These are phyloP conservation scores for Drosophila maculinotata DNA, from an alignment of 2,888 invertebrate species.

Conservation along the genomic window DNA sequence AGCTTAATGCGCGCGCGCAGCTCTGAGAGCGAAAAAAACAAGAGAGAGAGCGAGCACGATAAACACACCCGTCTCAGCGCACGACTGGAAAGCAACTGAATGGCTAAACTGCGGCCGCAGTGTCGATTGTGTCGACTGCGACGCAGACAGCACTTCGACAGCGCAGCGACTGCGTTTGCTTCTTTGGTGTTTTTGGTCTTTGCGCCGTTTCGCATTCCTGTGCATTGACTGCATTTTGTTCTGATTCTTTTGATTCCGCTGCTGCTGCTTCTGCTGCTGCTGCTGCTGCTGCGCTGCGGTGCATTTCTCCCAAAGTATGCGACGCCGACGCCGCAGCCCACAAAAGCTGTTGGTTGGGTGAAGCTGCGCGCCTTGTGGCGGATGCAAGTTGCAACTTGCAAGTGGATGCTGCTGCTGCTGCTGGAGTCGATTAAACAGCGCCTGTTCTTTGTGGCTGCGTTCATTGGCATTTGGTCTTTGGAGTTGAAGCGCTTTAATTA, in stretches of 20 bases:
- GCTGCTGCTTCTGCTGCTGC: conserved; percentile 13
- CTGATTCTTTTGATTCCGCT: conserved; percentile 61
- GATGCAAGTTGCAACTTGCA: conserved; percentile 30
- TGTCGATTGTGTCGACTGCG: conserved; percentile 22
- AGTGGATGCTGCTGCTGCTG: conserved; percentile 7
- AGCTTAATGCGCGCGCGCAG: conserved; percentile 51
- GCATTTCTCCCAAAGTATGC: conserved; percentile 75
- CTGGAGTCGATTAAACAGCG: conserved; percentile 62
- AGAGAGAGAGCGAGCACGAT: background rate
- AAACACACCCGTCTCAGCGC: conserved; percentile 36
- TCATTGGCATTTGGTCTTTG: conserved; percentile 64
- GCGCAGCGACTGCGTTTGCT: conserved; percentile 27
- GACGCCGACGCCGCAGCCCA: conserved; percentile 54
- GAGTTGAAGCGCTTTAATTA: conserved; percentile 57
- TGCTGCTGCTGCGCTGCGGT: conserved; percentile 34
- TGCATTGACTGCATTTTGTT: conserved; percentile 75
- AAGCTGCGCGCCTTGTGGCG: conserved; percentile 24
- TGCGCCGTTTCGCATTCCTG: conserved; percentile 69
- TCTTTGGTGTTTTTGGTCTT: conserved; percentile 22
- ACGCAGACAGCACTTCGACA: conserved; percentile 17
- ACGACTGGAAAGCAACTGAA: conserved; percentile 69
- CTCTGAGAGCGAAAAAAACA: conserved; percentile 7
- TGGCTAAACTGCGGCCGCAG: conserved; percentile 36
- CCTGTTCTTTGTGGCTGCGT: conserved; percentile 65
- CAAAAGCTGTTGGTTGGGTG: conserved; percentile 49